Evolutionary conservation across 2,113 vertebrate species (phyloP).

Genomic region (Blennius ocellaris): DNA sequence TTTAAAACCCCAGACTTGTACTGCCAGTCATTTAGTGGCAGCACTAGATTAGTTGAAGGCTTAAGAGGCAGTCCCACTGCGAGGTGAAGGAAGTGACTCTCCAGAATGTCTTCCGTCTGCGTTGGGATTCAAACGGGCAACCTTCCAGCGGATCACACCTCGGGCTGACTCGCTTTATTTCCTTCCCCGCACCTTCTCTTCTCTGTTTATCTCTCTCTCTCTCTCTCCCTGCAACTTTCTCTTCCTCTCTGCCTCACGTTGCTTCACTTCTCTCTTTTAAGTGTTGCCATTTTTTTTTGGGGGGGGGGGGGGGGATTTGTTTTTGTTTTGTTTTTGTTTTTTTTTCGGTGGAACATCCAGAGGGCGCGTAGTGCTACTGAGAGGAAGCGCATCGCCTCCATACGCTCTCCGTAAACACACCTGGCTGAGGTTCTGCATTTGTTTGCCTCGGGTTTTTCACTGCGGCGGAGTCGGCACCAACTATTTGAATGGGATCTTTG

Average conservation of each 20-base stretch:
- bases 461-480: constrained; percentile 8
- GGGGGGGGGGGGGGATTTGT: no score
- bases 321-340: no score
- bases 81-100: constrained; percentile 27
- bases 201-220: constrained; percentile 7
- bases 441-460: constrained; percentile 47
- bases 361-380: constrained; percentile 2
- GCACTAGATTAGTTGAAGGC: constrained; percentile 45
- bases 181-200: constrained; percentile 19
- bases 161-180: constrained; percentile 27
- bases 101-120: constrained; percentile 16
- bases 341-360: constrained; percentile 1
- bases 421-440: constrained; percentile 43
- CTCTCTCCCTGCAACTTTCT: neutral
- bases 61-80: constrained; percentile 39
- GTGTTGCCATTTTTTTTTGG: neutral
- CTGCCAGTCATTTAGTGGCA: constrained; percentile 55
- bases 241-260: neutral
- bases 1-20: constrained; percentile 33
- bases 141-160: constrained; percentile 34
- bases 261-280: constrained; percentile 1
- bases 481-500: constrained; percentile 65
- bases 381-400: neutral
- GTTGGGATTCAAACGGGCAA: constrained; percentile 53
- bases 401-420: constrained; percentile 21